Percentiles rank a stretch among this genome's conserved stretches.
phyloP scores from a whole-genome alignment of 2,113 vertebrate species.

The human (Homo sapiens) region DNA sequence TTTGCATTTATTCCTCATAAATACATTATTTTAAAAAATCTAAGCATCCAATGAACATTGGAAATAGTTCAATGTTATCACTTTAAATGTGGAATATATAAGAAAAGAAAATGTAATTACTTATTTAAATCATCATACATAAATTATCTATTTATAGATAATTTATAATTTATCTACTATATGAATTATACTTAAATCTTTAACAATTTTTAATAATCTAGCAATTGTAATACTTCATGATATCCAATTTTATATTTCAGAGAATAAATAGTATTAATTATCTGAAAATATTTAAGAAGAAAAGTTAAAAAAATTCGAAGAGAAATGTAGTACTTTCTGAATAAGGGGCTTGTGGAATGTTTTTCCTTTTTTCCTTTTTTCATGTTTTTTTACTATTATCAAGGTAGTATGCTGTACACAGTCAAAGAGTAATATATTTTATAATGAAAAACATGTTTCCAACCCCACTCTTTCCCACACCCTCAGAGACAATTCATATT shows the following conservation, averaged over 20 bases:
- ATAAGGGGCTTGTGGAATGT: neutral
- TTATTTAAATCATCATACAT: no score
- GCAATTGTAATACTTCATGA: neutral
- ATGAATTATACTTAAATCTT: conserved; percentile 14
- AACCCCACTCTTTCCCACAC: neutral
- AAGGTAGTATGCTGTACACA: neutral
- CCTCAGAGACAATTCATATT: neutral
- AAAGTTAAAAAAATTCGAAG: conserved; percentile 3
- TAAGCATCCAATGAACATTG: neutral
- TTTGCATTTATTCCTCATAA: neutral
- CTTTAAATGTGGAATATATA: no score
- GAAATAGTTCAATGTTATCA: neutral
- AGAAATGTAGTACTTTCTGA: neutral
- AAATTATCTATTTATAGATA: no score
- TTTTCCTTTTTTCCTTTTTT: neutral
- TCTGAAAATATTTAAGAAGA: neutral
- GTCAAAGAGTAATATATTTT: neutral
- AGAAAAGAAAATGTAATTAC: no score
- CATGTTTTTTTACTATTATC: conserved; percentile 5
- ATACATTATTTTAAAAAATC: neutral
- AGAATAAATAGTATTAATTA: conserved; percentile 29
- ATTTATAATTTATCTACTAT: neutral
- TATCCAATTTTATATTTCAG: conserved; percentile 28
- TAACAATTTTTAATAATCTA: conserved; percentile 1
- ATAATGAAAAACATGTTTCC: neutral